Base-by-base conservation (phyloP, 2,797 vertebrate species). In the Manis javanica region DNA sequence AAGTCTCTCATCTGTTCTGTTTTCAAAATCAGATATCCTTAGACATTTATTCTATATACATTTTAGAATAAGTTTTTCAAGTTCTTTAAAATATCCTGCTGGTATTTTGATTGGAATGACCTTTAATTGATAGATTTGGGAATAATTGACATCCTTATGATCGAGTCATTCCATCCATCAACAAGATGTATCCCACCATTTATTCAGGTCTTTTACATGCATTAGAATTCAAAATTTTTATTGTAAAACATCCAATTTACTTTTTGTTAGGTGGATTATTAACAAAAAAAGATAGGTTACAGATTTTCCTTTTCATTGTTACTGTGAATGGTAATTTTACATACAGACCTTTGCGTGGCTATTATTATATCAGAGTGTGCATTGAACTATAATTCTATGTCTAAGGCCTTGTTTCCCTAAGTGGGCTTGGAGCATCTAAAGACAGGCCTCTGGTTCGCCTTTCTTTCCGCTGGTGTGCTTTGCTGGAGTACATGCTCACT, bases 391-490 rank as follows among this genome's bases (percentile, higher is more conserved):
- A 94, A 92, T 72, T 94, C 15, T 53, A 16, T 87, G 15, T 83
- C 57, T 82, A 78, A 88, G 11, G 23, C 37, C 46, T 55, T 79
- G 0, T 82, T 95, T 94, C 37, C 3, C 37, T 78, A 91, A 61
- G 37, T 37, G 24, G 26, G 34, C n/a, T 92, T 74, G 42, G 18
- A 64, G 7, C 31, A 71, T 55, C 39, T 92, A 64, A 95, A 91
- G 15, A 68, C 7, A 26, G 21, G 21, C 2, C 15, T 96, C 63
- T 93, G 39, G 42, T 89, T 74, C 29, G 83, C 13, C 51, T 93
- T 94, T 89, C 26, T 90, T 92, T 64, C 59, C 34, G 90, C 39
- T 91, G 37, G 46, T 63, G n/a, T 86, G 31, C 3, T 86, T 96
- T 71, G 34, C 15, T n/a, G 66, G 69, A 75, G 23, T 92, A 90